phyloP scores from a whole-genome alignment of 1,140 invertebrate genomes.

The Pogonomyrmex californicus region DNA sequence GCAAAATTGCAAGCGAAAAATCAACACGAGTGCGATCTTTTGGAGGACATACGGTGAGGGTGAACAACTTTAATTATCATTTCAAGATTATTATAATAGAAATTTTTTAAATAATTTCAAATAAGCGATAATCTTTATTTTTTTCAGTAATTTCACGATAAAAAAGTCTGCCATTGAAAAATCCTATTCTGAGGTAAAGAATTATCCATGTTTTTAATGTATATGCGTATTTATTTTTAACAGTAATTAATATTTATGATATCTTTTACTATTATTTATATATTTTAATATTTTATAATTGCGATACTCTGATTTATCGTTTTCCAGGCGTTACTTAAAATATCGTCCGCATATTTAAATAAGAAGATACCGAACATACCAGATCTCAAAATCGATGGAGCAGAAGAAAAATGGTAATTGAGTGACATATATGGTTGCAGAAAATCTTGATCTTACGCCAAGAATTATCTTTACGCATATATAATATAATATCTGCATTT shows the following conservation, averaged over 20 bases:
- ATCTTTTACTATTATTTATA: background rate
- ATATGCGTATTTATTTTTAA: background rate
- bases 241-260: slow-evolving; percentile 10
- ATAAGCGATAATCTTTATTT: background rate
- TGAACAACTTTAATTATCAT: background rate
- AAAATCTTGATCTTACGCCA: background rate
- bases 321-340: slow-evolving; percentile 94
- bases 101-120: background rate
- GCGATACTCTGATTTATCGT: slow-evolving; percentile 4
- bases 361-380: slow-evolving; percentile 97
- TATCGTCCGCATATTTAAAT: slow-evolving; percentile 95
- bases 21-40: slow-evolving; percentile 97
- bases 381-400: slow-evolving; percentile 95
- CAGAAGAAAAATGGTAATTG: slow-evolving; percentile 94
- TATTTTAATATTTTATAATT: slow-evolving; percentile 1
- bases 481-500: background rate
- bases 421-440: background rate
- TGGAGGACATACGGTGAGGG: slow-evolving; percentile 95
- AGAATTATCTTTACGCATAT: background rate
- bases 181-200: slow-evolving; percentile 95
- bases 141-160: slow-evolving; percentile 94
- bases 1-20: slow-evolving; percentile 97
- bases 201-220: background rate
- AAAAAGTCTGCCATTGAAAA: slow-evolving; percentile 97
- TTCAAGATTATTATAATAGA: slow-evolving; percentile 1